These are phyloP conservation scores for Notamacropus eugenii DNA, from an alignment of 2,797 vertebrate genomes.

Conservation along the genomic window DNA sequence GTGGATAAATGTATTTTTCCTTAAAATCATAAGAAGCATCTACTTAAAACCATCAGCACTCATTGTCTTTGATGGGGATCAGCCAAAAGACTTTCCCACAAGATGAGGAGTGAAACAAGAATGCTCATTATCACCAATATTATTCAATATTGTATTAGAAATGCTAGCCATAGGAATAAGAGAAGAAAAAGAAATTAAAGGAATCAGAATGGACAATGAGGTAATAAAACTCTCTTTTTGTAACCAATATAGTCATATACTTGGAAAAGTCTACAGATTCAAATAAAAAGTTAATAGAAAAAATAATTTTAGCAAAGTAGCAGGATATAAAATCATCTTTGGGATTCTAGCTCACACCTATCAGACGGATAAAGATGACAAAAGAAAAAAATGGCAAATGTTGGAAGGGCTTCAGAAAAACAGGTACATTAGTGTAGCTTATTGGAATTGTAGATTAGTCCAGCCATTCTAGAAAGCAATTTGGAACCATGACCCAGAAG, in stretches of 20 bases:
- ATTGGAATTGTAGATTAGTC: too few species aligned
- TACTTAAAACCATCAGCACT: neutral
- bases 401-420: neutral
- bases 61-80: neutral
- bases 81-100: neutral
- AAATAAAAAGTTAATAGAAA: neutral
- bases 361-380: neutral
- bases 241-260: neutral
- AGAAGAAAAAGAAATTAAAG: neutral
- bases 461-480: too few species aligned
- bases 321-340: neutral
- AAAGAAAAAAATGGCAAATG: neutral
- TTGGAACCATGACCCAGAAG: too few species aligned
- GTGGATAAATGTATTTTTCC: neutral
- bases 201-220: neutral
- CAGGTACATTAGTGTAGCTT: neutral
- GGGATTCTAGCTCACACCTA: neutral
- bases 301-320: neutral
- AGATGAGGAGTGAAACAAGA: neutral
- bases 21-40: too few species aligned
- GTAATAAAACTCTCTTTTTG: neutral
- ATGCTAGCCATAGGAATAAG: neutral
- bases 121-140: neutral
- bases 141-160: neutral
- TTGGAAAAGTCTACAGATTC: neutral